These are phyloP conservation scores for Escarpia spicata DNA, from an alignment of 2,888 invertebrate species.

Conservation along the genomic window DNA sequence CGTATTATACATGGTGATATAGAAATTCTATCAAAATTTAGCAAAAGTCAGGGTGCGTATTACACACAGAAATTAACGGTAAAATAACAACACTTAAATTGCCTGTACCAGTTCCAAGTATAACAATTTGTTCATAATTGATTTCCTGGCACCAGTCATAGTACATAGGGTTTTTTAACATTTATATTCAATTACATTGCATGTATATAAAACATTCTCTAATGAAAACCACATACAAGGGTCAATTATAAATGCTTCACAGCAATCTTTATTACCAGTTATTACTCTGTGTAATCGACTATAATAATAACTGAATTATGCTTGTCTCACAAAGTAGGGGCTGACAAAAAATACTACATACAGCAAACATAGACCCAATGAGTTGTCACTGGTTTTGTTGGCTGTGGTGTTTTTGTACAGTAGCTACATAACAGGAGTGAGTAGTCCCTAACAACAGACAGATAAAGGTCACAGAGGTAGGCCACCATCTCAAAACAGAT, in stretches of 20 bases:
- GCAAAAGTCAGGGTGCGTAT: no score
- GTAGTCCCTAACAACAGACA: neutral
- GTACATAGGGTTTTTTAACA: neutral
- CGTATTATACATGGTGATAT: no score
- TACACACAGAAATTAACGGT: no score
- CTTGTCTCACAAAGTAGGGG: neutral
- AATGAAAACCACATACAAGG: neutral
- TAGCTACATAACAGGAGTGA: neutral
- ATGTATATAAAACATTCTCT: no score
- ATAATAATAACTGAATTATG: neutral
- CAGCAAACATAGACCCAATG: neutral
- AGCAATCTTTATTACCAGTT: no score
- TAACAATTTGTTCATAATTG: neutral
- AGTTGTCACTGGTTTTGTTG: neutral
- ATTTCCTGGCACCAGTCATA: neutral
- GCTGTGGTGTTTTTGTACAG: neutral
- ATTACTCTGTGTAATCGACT: neutral
- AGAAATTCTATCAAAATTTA: no score
- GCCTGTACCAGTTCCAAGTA: neutral
- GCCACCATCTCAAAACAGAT: neutral
- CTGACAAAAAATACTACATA: neutral
- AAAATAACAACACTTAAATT: no score
- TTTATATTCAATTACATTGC: no score
- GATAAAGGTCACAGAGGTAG: neutral
- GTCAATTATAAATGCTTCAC: neutral